phyloP scores from a whole-genome alignment of 1,140 invertebrate genomes.

The Cecropterus lyciades region DNA sequence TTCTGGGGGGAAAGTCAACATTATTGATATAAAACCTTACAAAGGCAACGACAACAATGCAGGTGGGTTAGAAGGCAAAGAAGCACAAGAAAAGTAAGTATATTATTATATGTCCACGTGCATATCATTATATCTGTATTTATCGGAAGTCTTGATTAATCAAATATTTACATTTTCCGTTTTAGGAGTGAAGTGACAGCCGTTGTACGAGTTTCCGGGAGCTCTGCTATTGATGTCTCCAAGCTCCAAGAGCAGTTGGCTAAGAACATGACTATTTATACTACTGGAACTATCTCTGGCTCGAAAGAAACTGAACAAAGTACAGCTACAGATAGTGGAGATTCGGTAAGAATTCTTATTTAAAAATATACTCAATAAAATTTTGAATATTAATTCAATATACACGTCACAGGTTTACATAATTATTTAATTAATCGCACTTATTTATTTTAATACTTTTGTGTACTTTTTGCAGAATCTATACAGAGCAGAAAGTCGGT shows the following conservation, averaged over 20 bases:
- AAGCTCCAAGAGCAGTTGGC: slow-evolving; percentile 87
- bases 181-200: slow-evolving; percentile 91
- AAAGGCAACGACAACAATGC: slow-evolving; percentile 79
- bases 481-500: slow-evolving; percentile 89
- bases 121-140: too few species aligned
- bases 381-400: too few species aligned
- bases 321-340: slow-evolving; percentile 56
- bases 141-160: too few species aligned
- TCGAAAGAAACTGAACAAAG: slow-evolving; percentile 52
- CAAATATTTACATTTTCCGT: too few species aligned
- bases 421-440: too few species aligned
- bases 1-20: slow-evolving; percentile 90
- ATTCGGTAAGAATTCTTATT: slow-evolving; percentile 72
- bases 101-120: not conserved
- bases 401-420: too few species aligned
- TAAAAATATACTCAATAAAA: too few species aligned
- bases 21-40: slow-evolving; percentile 90
- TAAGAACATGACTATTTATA: slow-evolving; percentile 82
- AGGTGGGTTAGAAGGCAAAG: slow-evolving; percentile 74
- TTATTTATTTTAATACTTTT: too few species aligned
- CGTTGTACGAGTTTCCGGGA: slow-evolving; percentile 88
- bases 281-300: slow-evolving; percentile 44
- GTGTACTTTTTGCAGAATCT: slow-evolving; percentile 85
- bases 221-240: slow-evolving; percentile 88
- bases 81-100: slow-evolving; percentile 77